These are phyloP conservation scores for Lepidurus arcticus DNA, from an alignment of 1,140 invertebrate species.

Conservation along the genomic window DNA sequence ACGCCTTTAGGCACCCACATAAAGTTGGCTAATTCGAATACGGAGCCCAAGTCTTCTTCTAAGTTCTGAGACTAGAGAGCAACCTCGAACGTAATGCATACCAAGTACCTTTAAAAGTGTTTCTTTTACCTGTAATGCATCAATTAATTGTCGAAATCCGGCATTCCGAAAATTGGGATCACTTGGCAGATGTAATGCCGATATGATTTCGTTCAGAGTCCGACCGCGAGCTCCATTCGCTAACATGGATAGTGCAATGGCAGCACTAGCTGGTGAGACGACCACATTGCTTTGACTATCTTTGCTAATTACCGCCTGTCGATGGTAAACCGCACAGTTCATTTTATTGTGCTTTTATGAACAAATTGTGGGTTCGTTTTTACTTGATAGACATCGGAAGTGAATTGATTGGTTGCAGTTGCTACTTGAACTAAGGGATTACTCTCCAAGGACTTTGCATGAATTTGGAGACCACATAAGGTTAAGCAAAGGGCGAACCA, in stretches of 20 bases:
- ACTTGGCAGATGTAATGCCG: slow-evolving; percentile 3
- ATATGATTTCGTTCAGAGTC: slow-evolving; percentile 26
- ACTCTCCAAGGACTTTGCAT: background rate
- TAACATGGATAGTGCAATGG: slow-evolving; percentile 27
- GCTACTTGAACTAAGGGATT: background rate
- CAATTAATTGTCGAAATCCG: slow-evolving; percentile 26
- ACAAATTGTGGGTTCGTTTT: background rate
- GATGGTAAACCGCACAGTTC: background rate
- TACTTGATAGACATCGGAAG: slow-evolving; percentile 8
- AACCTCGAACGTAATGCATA: background rate
- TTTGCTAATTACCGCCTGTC: background rate
- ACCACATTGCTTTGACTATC: slow-evolving; percentile 28
- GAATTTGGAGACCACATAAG: background rate
- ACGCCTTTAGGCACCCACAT: slow-evolving; percentile 31
- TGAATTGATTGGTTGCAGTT: background rate
- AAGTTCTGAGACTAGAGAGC: background rate
- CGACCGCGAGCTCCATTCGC: slow-evolving; percentile 30
- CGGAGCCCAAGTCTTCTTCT: background rate
- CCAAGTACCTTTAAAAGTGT: background rate
- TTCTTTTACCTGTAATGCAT: slow-evolving; percentile 25
- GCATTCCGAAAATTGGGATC: background rate
- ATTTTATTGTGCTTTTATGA: background rate
- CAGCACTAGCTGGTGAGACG: slow-evolving; percentile 29
- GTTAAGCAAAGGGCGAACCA: background rate
- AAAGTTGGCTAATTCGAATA: slow-evolving; percentile 28